Base-by-base conservation (phyloP, 1,140 invertebrate species). In the Drosophila lacertosa region DNA sequence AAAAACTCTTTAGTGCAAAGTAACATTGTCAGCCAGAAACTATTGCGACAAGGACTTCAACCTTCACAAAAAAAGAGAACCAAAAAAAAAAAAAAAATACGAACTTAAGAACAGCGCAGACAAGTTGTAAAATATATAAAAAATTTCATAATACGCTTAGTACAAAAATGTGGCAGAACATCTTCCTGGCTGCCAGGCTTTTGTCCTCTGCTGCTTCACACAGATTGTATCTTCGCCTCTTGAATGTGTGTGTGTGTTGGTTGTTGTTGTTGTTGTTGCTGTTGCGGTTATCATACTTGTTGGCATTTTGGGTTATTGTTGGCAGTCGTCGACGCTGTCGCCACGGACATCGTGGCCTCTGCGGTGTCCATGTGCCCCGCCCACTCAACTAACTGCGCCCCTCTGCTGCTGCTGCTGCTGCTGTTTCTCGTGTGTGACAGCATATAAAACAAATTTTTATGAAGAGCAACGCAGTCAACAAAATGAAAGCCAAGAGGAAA, bases 371-470 rank as follows among this genome's bases (percentile, higher is more conserved):
- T 54, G 32, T 42, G 53, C 59, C 66, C 57, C 62, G 57, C 74
- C 40, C 40, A 59, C 60, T 42, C 44, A 18, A 35, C 20, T 45
- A 59, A 60, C 69, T 77, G 64, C 65, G 22, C 53, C 7, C 32
- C 13, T 11, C 33, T 13, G 29, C 48, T 22, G 20, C 39, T 50
- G 39, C 7, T 59, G 16, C 29, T 47, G 11, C 42, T 47, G 9
- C 32, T 47, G 11, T 37, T 47, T 6, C 32, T 37, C 35, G 35
- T 75, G 42, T 72, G 50, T 69, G 70, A 67, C 63, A 77, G 81
- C 73, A 70, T 65, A 84, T 84, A 84, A 80, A 86, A 74, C 75
- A 84, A 84, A 84, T 84, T 84, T 84, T 84, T 84, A 84, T 84
- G 75, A 83, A 84, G 80, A 75, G 63, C 68, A 50, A 33, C 39